Evolutionary conservation across 2,113 vertebrate genomes (phyloP).

Genomic region (Podilymbus podiceps): DNA sequence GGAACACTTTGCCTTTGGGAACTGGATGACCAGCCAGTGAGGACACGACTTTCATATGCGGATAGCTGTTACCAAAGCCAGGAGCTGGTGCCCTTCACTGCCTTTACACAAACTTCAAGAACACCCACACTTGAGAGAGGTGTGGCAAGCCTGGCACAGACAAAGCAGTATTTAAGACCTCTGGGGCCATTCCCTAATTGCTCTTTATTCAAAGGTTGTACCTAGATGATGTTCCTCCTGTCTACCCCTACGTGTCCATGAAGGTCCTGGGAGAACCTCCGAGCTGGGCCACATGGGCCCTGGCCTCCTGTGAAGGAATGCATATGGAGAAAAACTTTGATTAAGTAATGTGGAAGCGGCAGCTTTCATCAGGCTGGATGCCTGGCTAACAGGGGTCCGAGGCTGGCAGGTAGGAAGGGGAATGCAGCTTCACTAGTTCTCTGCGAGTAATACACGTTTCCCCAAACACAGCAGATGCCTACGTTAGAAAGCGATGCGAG

Average conservation of each 20-base stretch:
- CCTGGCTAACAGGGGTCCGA: not conserved
- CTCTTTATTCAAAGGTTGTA: not conserved
- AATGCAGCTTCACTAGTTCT: not conserved
- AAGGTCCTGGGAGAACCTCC: not conserved
- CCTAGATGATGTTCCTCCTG: not conserved
- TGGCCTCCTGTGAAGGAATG: not conserved
- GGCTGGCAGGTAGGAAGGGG: not conserved
- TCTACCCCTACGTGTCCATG: not conserved
- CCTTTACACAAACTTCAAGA: not conserved
- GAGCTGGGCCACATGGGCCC: not conserved
- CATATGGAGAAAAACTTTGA: not conserved
- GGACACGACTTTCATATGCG: fast-evolving
- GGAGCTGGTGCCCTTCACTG: not conserved
- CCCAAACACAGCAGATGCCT: not conserved
- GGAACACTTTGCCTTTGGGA: not conserved
- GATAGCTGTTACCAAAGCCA: not conserved
- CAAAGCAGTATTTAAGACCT: not conserved
- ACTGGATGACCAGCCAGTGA: not conserved
- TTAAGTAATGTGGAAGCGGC: not conserved
- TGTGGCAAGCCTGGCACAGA: not conserved
- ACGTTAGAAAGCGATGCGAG: fast-evolving
- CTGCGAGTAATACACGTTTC: not conserved
- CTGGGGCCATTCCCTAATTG: not conserved
- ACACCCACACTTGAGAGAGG: not conserved
- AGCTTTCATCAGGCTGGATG: not conserved